Evolutionary conservation across 2,888 invertebrate genomes (phyloP), one percentile per base, ranked within the genome.

Genomic region (Hydrotaea cyrtoneurina): DNA sequence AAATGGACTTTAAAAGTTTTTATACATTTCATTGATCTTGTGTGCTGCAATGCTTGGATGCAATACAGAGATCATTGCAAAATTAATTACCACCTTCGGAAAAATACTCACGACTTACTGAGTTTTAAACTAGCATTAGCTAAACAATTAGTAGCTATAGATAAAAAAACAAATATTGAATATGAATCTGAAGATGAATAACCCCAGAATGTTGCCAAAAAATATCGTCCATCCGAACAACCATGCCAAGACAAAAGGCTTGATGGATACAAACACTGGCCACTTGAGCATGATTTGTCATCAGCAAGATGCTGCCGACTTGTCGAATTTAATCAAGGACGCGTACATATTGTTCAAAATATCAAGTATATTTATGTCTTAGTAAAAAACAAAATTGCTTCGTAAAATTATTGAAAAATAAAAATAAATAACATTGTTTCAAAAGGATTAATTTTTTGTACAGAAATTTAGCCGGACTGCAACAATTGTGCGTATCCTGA

Each of bases 1-100:
- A 85, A 85, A 78, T 82, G 59, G 74, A 73, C 78, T 39, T 74
- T 78, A 39, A 59, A 72, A 77, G 72, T 80, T 19, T 62, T 82
- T 64, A 75, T 82, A 17, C 62, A 82, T 78, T 82, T 85, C 17
- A 79, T 82, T 43, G 81, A 82, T 59, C 46, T 79, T 11, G 76
- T 50, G 62, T 76, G 71, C 57, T 80, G 80, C 73, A 82, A 77
- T 21, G 71, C 69, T 19, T 76, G 74, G 77, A 66, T 77, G 55
- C 66, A 85, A 57, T 79, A 79, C 43, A 71, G 79, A 73, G 55
- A 76, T 55, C n/a, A 62, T 59, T 80, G 62, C 69, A 72, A 76
- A 78, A 75, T 66, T 21, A 62, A 79, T 69, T 69, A 66, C 15
- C 50, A 78, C 78, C 69, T 31, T 78, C 78, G 59, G 8, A 69